A percentile compares a stretch with the other conserved stretches of the same genome.
Evolutionary conservation across 1,140 invertebrate species (phyloP).

Genomic region (Oryctes rhinoceros): DNA sequence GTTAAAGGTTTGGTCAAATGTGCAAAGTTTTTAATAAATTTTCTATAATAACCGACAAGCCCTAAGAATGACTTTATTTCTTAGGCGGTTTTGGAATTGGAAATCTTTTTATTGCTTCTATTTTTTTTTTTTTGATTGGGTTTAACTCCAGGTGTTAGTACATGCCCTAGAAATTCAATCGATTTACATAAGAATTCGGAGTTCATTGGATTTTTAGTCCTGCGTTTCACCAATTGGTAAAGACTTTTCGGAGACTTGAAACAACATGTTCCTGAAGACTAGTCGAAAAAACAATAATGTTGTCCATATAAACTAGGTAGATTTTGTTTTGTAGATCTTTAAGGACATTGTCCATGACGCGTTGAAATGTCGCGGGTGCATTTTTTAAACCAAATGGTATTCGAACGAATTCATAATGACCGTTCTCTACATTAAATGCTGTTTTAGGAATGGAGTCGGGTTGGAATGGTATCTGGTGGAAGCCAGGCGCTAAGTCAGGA

Average conservation of each 20-base stretch:
- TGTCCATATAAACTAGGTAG: conserved; percentile 53
- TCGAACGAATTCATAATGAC: conserved; percentile 52
- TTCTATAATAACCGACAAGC: conserved; percentile 51
- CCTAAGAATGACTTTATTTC: conserved; percentile 57
- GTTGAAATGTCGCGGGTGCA: conserved; percentile 43
- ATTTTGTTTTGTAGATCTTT: conserved; percentile 41
- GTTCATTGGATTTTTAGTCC: conserved; percentile 51
- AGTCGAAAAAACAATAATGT: conserved; percentile 55
- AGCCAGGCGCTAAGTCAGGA: too few species aligned
- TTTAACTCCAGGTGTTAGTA: conserved; percentile 53
- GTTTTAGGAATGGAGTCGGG: conserved; percentile 56
- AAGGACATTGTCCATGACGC: conserved; percentile 46
- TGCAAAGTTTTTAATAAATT: conserved; percentile 52
- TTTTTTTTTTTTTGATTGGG: conserved; percentile 59
- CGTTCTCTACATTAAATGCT: conserved; percentile 54
- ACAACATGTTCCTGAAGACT: conserved; percentile 46
- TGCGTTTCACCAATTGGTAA: conserved; percentile 39
- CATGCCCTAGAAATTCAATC: conserved; percentile 57
- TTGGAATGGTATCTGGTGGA: conserved; percentile 44
- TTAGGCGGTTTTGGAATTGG: conserved; percentile 53
- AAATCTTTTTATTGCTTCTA: conserved; percentile 54
- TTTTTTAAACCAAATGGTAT: conserved; percentile 47
- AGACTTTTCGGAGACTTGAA: conserved; percentile 44
- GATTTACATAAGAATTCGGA: conserved; percentile 53
- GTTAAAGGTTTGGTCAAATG: conserved; percentile 50